These are phyloP conservation scores for Enteromius trimaculatus DNA, from an alignment of 2,797 vertebrate genomes.

Conservation along the genomic window DNA sequence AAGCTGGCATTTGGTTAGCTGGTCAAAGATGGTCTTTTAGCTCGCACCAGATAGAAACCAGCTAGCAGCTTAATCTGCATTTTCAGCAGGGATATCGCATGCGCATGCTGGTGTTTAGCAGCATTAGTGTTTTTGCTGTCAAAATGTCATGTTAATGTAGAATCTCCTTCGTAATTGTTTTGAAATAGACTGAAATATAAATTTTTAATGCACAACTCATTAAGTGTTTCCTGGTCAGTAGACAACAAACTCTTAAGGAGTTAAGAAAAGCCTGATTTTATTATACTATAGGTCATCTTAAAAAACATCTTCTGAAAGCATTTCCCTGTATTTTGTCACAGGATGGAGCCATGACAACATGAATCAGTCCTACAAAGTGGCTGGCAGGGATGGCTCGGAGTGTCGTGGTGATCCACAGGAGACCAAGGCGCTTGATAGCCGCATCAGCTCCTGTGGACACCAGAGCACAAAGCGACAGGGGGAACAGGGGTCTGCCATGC, in stretches of 20 bases:
- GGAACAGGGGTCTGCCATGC: conserved; percentile 68
- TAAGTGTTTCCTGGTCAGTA: background rate
- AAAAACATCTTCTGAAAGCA: background rate
- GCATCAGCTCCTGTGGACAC: conserved; percentile 83
- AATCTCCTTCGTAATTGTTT: background rate
- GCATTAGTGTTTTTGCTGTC: background rate
- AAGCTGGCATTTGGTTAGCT: background rate
- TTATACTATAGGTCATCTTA: background rate
- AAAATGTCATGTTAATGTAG: background rate
- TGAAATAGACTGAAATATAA: background rate
- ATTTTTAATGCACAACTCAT: background rate
- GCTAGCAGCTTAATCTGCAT: background rate
- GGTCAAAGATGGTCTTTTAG: background rate
- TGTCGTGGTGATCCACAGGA: conserved; percentile 83
- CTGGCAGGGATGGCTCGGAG: conserved; percentile 84
- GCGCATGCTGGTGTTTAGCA: conserved; percentile 20
- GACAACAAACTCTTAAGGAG: background rate
- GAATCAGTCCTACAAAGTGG: conserved; percentile 93
- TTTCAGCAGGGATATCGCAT: background rate
- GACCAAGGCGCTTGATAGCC: conserved; percentile 81
- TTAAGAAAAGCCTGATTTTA: background rate
- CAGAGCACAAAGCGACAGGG: conserved; percentile 70
- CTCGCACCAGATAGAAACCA: background rate
- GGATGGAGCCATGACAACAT: conserved; percentile 91
- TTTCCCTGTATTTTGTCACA: conserved; percentile 66